phyloP scores from a whole-genome alignment of 2,797 vertebrate species.

The Heliangelus exortis region DNA sequence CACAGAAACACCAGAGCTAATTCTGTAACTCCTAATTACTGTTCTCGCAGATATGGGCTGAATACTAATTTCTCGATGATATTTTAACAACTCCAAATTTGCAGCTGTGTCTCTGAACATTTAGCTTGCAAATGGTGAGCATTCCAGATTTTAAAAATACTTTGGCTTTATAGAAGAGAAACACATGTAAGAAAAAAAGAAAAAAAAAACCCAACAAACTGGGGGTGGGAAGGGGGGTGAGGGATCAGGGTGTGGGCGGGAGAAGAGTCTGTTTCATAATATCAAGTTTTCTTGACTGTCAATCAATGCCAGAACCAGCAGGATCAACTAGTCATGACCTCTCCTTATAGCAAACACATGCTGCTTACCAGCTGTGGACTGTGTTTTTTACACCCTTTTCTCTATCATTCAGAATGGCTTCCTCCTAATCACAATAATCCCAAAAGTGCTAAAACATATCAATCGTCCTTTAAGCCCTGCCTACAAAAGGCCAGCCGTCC shows the following conservation, averaged over 20 bases:
- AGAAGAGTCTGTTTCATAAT: constrained; percentile 62
- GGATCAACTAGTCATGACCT: constrained; percentile 85
- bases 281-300: constrained; percentile 80
- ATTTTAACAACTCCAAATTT: constrained; percentile 23
- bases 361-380: constrained; percentile 86
- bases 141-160: neutral
- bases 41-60: neutral
- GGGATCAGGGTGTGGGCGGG: neutral
- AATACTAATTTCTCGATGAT: constrained; percentile 41
- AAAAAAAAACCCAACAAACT: neutral
- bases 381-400: constrained; percentile 80
- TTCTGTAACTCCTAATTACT: constrained; percentile 47
- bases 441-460: constrained; percentile 87
- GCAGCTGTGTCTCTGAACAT: constrained; percentile 12
- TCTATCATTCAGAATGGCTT: constrained; percentile 82
- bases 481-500: constrained; percentile 86
- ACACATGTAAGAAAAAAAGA: neutral
- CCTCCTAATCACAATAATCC: constrained; percentile 90
- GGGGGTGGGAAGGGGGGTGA: no score
- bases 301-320: constrained; percentile 83
- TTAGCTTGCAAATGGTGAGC: neutral
- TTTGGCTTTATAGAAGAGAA: neutral
- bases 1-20: constrained; percentile 19
- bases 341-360: constrained; percentile 82
- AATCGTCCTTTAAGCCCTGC: constrained; percentile 87